Conservation (phyloP, 2,888 invertebrate species). For the Tetramorium bicarinatum region DNA sequence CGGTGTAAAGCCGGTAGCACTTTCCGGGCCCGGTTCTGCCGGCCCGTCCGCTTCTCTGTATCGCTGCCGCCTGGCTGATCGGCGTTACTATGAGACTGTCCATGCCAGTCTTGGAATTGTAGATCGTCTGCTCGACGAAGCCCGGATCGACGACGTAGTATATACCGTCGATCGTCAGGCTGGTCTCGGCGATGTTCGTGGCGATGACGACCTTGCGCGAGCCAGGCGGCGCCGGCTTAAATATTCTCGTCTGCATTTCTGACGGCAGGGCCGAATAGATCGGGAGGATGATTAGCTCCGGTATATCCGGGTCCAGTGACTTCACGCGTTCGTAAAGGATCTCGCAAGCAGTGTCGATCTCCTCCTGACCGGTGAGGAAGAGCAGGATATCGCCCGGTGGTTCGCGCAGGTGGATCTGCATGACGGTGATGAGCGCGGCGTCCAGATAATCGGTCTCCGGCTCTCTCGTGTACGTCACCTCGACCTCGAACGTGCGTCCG, state of each 20-base stretch:
- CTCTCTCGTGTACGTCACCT: constrained; percentile 97
- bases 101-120: constrained; percentile 99
- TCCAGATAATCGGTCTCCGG: constrained; percentile 99
- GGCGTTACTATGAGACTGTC: constrained; percentile 99
- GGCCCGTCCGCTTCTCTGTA: constrained; percentile 96
- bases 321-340: constrained; percentile 99
- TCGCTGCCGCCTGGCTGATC: constrained; percentile 99
- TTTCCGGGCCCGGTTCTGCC: constrained; percentile 99
- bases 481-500: constrained; percentile 90
- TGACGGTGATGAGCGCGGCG: constrained; percentile 98
- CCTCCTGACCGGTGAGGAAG: constrained; percentile 99
- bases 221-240: constrained; percentile 99
- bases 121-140: constrained; percentile 99
- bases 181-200: constrained; percentile 99
- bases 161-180: constrained; percentile 99
- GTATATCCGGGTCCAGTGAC: constrained; percentile 98
- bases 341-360: constrained; percentile 99
- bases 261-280: constrained; percentile 99
- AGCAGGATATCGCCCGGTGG: constrained; percentile 97
- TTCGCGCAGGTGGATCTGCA: constrained; percentile 99
- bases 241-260: constrained; percentile 99
- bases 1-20: constrained; percentile 98
- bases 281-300: constrained; percentile 98
- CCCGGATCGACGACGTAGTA: constrained; percentile 99
- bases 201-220: constrained; percentile 99